Evolutionary conservation across 2,797 vertebrate genomes (phyloP).

Genomic region (Sebastes diploproa): DNA sequence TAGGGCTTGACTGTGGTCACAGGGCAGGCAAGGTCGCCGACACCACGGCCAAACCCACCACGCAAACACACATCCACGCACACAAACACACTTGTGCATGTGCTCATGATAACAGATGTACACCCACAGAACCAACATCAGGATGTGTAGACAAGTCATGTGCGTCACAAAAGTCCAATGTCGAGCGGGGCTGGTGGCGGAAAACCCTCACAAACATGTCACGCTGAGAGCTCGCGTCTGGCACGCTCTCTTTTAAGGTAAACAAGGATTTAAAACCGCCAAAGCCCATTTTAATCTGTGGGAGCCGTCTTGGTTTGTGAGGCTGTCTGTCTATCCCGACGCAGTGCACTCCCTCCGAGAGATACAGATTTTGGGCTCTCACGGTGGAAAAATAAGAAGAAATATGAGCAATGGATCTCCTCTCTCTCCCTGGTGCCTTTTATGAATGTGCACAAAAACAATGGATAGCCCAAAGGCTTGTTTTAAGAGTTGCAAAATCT

Average conservation of each 20-base stretch:
- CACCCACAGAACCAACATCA: constrained; percentile 24
- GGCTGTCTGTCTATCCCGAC: constrained; percentile 34
- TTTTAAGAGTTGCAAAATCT: constrained; percentile 36
- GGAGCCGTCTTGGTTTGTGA: constrained; percentile 52
- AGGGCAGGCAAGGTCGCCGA: constrained; percentile 63
- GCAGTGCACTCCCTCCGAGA: constrained; percentile 36
- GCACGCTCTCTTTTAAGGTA: constrained; percentile 43
- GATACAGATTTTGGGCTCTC: constrained; percentile 53
- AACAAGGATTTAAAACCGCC: constrained; percentile 61
- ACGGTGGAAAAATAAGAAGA: constrained; percentile 59
- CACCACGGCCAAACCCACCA: constrained; percentile 40
- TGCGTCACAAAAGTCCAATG: constrained; percentile 38
- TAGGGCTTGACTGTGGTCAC: constrained; percentile 40
- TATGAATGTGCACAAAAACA: constrained; percentile 35
- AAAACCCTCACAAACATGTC: constrained; percentile 50
- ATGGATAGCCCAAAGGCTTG: constrained; percentile 21
- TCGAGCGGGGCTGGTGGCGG: constrained; percentile 13
- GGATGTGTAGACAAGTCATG: constrained; percentile 23
- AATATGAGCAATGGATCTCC: constrained; percentile 50
- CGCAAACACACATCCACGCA: not conserved
- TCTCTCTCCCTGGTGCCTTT: constrained; percentile 25
- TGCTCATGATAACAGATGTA: constrained; percentile 23
- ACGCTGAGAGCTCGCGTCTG: constrained; percentile 24
- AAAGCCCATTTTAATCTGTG: constrained; percentile 57
- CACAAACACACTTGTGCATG: constrained; percentile 32